Evolutionary conservation across 1,140 invertebrate species (phyloP).

Genomic region (Anastrepha obliqua): DNA sequence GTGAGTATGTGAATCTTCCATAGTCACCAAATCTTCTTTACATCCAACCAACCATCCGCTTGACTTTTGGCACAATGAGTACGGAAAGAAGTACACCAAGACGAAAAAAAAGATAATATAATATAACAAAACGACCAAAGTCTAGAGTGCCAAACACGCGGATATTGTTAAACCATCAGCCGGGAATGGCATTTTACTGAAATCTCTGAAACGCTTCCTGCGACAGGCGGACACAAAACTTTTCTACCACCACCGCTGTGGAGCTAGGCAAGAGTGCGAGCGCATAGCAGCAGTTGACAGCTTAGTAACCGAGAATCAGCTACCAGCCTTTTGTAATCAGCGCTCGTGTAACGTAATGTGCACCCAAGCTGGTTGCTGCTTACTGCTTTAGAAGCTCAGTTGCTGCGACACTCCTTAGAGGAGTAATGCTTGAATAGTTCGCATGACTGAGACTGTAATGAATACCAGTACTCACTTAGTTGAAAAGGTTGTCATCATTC

Average conservation of each 20-base stretch:
- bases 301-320: conserved; percentile 4
- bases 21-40: too few relatives aligned
- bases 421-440: conserved; percentile 50
- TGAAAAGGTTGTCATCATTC: not conserved
- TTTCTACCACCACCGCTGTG: not conserved
- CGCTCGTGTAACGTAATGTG: not conserved
- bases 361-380: conserved; percentile 12
- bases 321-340: conserved; percentile 20
- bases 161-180: conserved; percentile 52
- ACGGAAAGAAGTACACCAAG: not conserved
- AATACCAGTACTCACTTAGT: conserved; percentile 24
- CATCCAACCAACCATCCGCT: not conserved
- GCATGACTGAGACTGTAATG: conserved; percentile 38
- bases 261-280: too few relatives aligned
- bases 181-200: conserved; percentile 43
- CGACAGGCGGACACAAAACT: not conserved
- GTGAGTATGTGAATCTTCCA: too few relatives aligned
- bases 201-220: conserved; percentile 47
- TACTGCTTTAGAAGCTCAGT: not conserved
- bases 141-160: conserved; percentile 24
- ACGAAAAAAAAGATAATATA: not conserved
- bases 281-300: not conserved
- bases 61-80: not conserved
- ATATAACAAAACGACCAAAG: conserved; percentile 6
- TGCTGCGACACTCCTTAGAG: not conserved